Evolutionary conservation across 2,797 vertebrate genomes (phyloP).

Genomic region (Scleropages formosus): DNA sequence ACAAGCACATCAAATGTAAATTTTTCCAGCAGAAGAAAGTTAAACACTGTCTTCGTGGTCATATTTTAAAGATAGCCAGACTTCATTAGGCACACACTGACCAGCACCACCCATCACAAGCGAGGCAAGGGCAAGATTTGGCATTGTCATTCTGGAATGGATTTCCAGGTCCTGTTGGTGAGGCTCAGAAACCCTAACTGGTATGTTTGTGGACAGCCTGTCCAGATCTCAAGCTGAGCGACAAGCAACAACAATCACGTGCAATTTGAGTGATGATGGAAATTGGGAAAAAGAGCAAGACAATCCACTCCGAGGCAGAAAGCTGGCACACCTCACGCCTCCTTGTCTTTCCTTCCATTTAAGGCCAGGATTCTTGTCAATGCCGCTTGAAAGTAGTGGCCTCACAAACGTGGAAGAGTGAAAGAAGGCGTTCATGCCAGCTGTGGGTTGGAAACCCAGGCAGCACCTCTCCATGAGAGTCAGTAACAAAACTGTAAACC

Average conservation of each 20-base stretch:
- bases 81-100: not conserved
- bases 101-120: no score
- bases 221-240: slow-evolving; percentile 36
- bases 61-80: not conserved
- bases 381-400: not conserved
- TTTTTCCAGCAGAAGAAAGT: no score
- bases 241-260: slow-evolving; percentile 37
- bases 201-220: not conserved
- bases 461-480: no score
- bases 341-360: slow-evolving; percentile 38
- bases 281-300: slow-evolving; percentile 34
- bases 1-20: no score
- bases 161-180: no score
- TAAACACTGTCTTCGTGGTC: no score
- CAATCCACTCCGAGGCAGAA: slow-evolving; percentile 33
- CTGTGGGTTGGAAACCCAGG: no score
- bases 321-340: slow-evolving; percentile 38
- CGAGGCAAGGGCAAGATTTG: no score
- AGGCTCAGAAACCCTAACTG: no score
- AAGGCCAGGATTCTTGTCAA: slow-evolving; percentile 22
- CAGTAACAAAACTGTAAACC: no score
- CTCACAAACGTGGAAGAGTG: slow-evolving; percentile 9
- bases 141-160: no score
- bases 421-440: not conserved
- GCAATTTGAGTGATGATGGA: slow-evolving; percentile 24